Conservation (phyloP, 2,888 invertebrate species). For the Dione juno region DNA sequence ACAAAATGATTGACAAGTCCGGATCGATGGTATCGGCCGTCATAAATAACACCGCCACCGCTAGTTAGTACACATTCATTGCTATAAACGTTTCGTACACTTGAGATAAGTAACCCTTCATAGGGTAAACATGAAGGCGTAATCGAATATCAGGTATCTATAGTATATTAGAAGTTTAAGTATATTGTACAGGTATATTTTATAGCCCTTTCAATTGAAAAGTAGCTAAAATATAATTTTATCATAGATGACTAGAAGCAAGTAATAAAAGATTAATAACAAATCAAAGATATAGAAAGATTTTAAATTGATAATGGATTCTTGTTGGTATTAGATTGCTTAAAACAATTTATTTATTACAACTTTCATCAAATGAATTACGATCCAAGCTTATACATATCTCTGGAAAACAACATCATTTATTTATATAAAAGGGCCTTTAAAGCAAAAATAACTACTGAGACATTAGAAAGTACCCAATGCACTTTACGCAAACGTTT, state of each 20-base stretch:
- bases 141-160: constrained; percentile 30
- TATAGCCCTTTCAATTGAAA: neutral
- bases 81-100: constrained; percentile 48
- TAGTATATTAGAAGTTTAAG: neutral
- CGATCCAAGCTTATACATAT: constrained; percentile 38
- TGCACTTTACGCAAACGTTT: constrained; percentile 42
- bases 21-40: constrained; percentile 75
- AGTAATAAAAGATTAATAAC: constrained; percentile 23
- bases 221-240: neutral
- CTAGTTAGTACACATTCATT: constrained; percentile 81
- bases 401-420: constrained; percentile 45
- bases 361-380: constrained; percentile 34
- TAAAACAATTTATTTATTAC: constrained; percentile 40
- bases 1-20: constrained; percentile 79
- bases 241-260: neutral
- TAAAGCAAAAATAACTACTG: constrained; percentile 39
- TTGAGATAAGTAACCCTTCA: constrained; percentile 34
- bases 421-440: constrained; percentile 41
- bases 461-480: constrained; percentile 50
- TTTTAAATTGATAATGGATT: constrained; percentile 18
- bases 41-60: constrained; percentile 79
- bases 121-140: constrained; percentile 35
- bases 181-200: neutral
- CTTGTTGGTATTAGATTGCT: constrained; percentile 30
- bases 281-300: constrained; percentile 9